Conservation (phyloP, 2,888 invertebrate genomes). For the Gymnocheta viridis region DNA sequence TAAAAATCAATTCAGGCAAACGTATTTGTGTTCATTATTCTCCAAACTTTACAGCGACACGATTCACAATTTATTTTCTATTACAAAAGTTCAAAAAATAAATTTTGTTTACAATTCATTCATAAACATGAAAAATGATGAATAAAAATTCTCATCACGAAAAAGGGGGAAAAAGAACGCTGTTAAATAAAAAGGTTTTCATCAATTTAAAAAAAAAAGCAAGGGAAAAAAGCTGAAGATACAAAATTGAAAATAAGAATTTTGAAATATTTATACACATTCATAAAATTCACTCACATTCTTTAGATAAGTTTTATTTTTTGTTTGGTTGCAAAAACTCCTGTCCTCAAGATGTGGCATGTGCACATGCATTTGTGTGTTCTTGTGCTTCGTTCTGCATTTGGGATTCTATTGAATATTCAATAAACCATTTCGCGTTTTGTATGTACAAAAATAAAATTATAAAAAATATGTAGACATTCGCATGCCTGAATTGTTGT, state of each 20-base stretch:
- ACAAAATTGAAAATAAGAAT: slow-evolving; percentile 39
- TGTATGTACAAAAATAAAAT: neutral
- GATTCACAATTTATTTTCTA: slow-evolving; percentile 29
- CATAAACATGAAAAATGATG: slow-evolving; percentile 21
- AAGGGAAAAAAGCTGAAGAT: neutral
- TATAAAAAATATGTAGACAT: slow-evolving; percentile 28
- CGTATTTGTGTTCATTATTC: slow-evolving; percentile 35
- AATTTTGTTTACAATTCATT: slow-evolving; percentile 49
- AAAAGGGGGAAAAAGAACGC: neutral
- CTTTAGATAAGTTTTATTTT: neutral
- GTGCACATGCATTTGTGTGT: slow-evolving; percentile 4
- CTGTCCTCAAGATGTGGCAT: slow-evolving; percentile 51
- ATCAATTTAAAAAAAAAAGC: slow-evolving; percentile 27
- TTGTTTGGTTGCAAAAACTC: slow-evolving; percentile 5
- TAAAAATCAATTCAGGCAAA: slow-evolving; percentile 57
- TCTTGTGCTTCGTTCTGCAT: slow-evolving; percentile 23
- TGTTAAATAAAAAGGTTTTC: slow-evolving; percentile 47
- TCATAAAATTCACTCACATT: slow-evolving; percentile 16
- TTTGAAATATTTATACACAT: slow-evolving; percentile 37
- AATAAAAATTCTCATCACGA: slow-evolving; percentile 30
- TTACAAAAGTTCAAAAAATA: slow-evolving; percentile 15
- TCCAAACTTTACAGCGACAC: slow-evolving; percentile 10
- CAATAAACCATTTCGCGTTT: slow-evolving; percentile 56
- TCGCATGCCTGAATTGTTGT: slow-evolving; percentile 49
- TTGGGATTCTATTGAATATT: slow-evolving; percentile 55